Conservation (phyloP, 2,113 vertebrate species). For the Polypterus bichir region DNA sequence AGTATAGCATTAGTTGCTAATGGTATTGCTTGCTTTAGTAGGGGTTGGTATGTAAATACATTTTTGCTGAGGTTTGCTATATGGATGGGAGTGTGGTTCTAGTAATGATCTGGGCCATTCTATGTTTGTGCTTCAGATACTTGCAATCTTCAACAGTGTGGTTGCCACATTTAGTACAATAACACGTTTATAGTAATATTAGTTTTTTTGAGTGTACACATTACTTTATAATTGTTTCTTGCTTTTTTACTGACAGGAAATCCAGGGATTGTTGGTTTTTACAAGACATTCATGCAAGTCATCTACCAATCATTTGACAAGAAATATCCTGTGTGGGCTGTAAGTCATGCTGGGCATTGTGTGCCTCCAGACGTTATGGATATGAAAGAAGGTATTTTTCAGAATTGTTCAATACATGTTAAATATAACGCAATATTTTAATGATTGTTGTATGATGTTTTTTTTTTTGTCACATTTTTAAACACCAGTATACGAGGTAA, state of each 20-base stretch:
- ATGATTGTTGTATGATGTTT: too few relatives aligned
- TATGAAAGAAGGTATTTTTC: conserved; percentile 60
- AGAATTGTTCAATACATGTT: not conserved
- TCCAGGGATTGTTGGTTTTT: conserved; percentile 74
- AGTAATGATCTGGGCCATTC: too few relatives aligned
- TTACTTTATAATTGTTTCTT: not conserved
- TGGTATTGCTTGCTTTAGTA: too few relatives aligned
- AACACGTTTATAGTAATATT: too few relatives aligned
- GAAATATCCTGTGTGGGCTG: conserved; percentile 71
- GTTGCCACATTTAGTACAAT: too few relatives aligned
- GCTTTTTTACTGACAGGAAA: conserved; percentile 63
- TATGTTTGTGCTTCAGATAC: not conserved
- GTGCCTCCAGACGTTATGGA: conserved; percentile 61
- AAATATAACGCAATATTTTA: not conserved
- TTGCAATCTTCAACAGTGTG: not conserved
- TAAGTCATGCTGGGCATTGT: conserved; percentile 82
- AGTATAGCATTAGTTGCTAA: too few relatives aligned
- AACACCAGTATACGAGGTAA: too few relatives aligned
- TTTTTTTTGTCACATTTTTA: too few relatives aligned
- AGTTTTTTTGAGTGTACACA: not conserved
- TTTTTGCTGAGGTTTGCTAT: too few relatives aligned
- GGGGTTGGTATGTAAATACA: too few relatives aligned
- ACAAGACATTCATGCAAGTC: conserved; percentile 68
- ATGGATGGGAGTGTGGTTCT: too few relatives aligned
- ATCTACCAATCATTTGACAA: conserved; percentile 52